Conservation (phyloP, 1,140 invertebrate species). For the Drosophila guanche region DNA sequence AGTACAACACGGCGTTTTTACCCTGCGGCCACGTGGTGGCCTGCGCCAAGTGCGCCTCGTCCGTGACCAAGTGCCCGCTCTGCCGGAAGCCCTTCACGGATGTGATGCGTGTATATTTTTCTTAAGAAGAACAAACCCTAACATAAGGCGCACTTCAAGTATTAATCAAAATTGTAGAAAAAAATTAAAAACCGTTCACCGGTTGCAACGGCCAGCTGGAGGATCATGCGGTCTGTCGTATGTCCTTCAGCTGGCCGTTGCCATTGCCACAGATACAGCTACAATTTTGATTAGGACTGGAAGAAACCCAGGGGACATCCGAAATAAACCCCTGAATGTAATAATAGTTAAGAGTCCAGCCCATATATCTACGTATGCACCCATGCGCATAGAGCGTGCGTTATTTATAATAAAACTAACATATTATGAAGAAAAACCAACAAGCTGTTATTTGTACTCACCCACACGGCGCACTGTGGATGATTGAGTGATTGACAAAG, state of each 20-base stretch:
- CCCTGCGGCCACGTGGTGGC: slow-evolving; percentile 94
- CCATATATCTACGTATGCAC: slow-evolving; percentile 13
- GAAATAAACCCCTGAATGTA: slow-evolving; percentile 25
- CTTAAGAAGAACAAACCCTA: slow-evolving; percentile 53
- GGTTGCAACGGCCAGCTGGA: slow-evolving; percentile 56
- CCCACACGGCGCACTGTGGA: not conserved
- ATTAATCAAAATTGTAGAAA: slow-evolving; percentile 36
- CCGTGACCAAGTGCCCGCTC: slow-evolving; percentile 91
- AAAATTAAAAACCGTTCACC: slow-evolving; percentile 18
- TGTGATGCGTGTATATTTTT: slow-evolving; percentile 84
- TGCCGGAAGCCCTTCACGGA: slow-evolving; percentile 88
- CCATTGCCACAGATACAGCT: not conserved
- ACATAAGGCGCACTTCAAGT: slow-evolving; percentile 17
- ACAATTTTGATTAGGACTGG: too few species aligned
- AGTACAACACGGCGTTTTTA: slow-evolving; percentile 93
- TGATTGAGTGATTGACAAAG: not conserved
- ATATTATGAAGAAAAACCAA: slow-evolving; percentile 20
- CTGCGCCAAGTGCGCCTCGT: slow-evolving; percentile 92
- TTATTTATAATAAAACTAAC: slow-evolving; percentile 55
- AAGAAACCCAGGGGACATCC: slow-evolving; percentile 15
- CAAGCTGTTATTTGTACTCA: not conserved
- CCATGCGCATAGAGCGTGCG: slow-evolving; percentile 4
- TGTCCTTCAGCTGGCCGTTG: slow-evolving; percentile 50
- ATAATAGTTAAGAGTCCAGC: slow-evolving; percentile 37
- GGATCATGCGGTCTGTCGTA: not conserved